Evolutionary conservation across 1,140 invertebrate genomes (phyloP), one percentile per base, ranked within the genome.

Genomic region (Drosophila insularis): DNA sequence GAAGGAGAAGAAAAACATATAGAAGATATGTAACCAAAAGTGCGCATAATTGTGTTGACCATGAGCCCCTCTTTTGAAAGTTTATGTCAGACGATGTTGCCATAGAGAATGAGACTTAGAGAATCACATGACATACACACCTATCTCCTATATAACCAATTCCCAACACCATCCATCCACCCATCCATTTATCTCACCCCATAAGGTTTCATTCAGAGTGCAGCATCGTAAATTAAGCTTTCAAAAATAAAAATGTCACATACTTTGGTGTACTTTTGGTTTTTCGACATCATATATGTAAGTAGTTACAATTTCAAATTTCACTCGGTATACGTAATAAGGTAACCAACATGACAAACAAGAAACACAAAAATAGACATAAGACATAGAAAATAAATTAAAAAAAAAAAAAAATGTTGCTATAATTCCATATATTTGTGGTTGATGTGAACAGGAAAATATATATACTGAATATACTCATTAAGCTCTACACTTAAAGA

Each of bases 41-140:
- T 87, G 65, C 71, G 64, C 82, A 62, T 73, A 79, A 63, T 65
- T 79, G 56, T 69, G 75, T 65, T 87, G 82, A 86, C 79, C 69
- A 68, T 71, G 82, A 86, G 82, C 82, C 82, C 82, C 82, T 54
- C 63, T 86, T 87, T 89, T 87, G 82, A 76, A 77, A 79, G 82
- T 76, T 74, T 68, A 63, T 66, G 66, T 63, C 63, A 76, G 19
- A 39, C 68, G 54, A 73, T 64, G 64, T 60, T 60, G 67, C 43
- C 7, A 21, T 21, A 50, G 43, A 21, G 43, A 46, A n/a, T 17
- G 17, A 46, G 17, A 46, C 17, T 19, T 6, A 23, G 35, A 46
- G 13, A 50, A 10, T 21, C 8, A 50, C 43, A 50, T 50, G 43
- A 50, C 17, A 21, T 50, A 50, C 2, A 21, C 11, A 46, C 7